These are phyloP conservation scores for Rhynchotus rufescens DNA, from an alignment of 2,797 vertebrate species.

Conservation along the genomic window DNA sequence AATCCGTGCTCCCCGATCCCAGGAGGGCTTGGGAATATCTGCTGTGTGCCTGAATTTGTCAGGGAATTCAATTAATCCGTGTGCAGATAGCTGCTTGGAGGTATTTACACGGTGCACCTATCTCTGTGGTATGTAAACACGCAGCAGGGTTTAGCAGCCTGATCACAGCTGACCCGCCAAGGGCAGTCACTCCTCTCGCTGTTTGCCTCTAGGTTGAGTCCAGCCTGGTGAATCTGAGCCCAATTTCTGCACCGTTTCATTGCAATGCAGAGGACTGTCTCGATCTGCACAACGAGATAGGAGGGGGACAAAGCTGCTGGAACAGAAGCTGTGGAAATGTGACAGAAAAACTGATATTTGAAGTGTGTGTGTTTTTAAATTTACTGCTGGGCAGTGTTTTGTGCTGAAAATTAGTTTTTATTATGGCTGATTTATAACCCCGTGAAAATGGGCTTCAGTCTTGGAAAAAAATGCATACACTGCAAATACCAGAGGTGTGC, in stretches of 20 bases:
- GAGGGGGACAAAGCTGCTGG: neutral
- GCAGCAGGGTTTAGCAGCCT: neutral
- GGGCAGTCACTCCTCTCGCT: neutral
- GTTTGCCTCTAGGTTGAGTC: neutral
- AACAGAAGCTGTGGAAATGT: neutral
- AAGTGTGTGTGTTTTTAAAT: neutral
- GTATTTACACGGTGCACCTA: neutral
- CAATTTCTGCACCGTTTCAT: neutral
- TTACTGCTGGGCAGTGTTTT: neutral
- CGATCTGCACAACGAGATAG: neutral
- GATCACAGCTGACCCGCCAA: neutral
- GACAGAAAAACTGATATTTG: neutral
- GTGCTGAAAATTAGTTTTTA: neutral
- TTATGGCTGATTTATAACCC: neutral
- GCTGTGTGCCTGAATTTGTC: neutral
- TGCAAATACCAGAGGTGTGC: neutral
- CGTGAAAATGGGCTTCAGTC: neutral
- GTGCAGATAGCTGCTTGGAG: neutral
- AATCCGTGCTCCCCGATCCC: neutral
- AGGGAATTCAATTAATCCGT: neutral
- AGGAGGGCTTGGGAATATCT: neutral
- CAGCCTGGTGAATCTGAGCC: neutral
- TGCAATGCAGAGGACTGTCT: neutral
- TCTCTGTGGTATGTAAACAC: neutral
- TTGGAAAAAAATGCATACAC: neutral